These are phyloP conservation scores for Thalassarche chlororhynchos DNA, from an alignment of 2,113 vertebrate genomes.

Conservation along the genomic window DNA sequence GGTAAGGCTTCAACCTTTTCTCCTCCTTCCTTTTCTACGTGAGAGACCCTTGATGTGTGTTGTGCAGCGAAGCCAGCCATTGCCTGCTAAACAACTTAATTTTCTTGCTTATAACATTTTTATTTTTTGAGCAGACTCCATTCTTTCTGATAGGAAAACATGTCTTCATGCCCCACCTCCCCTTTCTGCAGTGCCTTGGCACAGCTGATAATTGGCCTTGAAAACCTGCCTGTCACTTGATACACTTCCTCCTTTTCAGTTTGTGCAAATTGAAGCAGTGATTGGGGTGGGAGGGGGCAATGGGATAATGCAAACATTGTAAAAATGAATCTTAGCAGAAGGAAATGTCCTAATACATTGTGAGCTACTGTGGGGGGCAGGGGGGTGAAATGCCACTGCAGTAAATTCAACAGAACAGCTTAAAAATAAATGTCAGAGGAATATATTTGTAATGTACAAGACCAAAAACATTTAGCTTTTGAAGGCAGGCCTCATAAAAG, in stretches of 20 bases:
- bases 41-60: neutral
- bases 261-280: neutral
- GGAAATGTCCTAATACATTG: neutral
- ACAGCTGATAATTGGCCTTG: conserved; percentile 26
- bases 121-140: neutral
- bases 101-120: neutral
- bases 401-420: neutral
- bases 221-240: neutral
- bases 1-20: conserved; percentile 76
- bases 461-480: neutral
- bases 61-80: neutral
- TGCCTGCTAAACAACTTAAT: neutral
- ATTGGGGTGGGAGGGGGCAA: neutral
- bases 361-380: neutral
- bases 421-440: neutral
- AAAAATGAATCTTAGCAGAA: neutral
- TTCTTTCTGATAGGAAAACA: neutral
- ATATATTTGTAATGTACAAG: neutral
- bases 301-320: neutral
- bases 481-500: neutral
- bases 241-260: neutral
- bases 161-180: neutral
- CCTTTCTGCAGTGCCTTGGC: neutral
- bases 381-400: neutral
- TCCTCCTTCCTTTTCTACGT: neutral